Conservation (phyloP, 37 sponge, comb jelly and placozoan species). For the Spongia lamella region DNA sequence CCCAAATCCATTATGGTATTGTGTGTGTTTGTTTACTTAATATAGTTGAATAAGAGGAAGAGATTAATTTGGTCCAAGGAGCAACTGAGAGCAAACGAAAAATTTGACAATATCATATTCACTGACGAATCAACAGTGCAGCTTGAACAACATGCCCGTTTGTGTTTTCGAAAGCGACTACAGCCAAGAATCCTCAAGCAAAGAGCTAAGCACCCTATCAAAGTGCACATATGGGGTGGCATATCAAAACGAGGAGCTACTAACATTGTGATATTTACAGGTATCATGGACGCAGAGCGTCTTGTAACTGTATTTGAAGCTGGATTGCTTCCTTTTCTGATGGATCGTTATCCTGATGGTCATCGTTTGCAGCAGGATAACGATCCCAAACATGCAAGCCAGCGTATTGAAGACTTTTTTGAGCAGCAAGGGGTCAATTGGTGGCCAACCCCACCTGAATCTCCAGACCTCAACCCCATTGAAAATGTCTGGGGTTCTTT, state of each 20-base stretch:
- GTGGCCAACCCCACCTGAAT: slow-evolving; percentile 15
- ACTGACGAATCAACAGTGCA: slow-evolving; percentile 26
- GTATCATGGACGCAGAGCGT: slow-evolving; percentile 34
- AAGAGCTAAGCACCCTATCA: too few species aligned
- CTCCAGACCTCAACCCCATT: slow-evolving; percentile 4
- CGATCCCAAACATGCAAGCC: too few species aligned
- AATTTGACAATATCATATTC: slow-evolving; percentile 35
- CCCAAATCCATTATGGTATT: too few species aligned
- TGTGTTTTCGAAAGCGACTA: slow-evolving; percentile 15
- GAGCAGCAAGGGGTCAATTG: slow-evolving; percentile 5
- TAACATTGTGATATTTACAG: slow-evolving; percentile 34
- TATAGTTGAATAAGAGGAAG: slow-evolving; percentile 25
- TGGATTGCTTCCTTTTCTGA: not conserved
- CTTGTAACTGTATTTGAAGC: too few species aligned
- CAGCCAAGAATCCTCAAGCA: slow-evolving; percentile 28
- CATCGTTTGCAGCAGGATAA: too few species aligned
- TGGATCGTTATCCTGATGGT: slow-evolving; percentile 20
- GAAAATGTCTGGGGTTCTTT: not conserved
- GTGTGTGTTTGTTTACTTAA: too few species aligned
- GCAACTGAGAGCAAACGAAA: slow-evolving; percentile 17
- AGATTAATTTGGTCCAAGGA: slow-evolving; percentile 24
- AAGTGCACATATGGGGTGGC: too few species aligned
- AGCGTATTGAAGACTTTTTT: not conserved
- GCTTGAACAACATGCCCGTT: slow-evolving; percentile 26
- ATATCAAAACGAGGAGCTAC: slow-evolving; percentile 50